Evolutionary conservation across 2,797 vertebrate species (phyloP).

Genomic region (Sylvia borin): DNA sequence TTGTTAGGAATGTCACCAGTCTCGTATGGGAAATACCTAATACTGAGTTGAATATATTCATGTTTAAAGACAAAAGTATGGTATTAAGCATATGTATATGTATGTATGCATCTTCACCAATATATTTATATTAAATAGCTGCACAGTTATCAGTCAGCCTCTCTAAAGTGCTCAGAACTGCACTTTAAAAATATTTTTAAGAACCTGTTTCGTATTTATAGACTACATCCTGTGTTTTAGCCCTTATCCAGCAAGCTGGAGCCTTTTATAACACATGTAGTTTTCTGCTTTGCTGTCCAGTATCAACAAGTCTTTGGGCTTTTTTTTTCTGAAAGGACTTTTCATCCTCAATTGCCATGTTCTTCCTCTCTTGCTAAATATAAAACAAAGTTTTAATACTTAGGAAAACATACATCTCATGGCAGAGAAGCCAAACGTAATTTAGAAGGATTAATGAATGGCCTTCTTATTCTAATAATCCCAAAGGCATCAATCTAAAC

Average conservation of each 20-base stretch:
- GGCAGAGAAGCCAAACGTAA: slow-evolving; percentile 33
- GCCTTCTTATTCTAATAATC: slow-evolving; percentile 13
- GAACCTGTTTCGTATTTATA: slow-evolving; percentile 29
- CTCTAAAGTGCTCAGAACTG: not conserved
- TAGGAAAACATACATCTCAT: slow-evolving; percentile 38
- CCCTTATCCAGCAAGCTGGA: not conserved
- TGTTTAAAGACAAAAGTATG: not conserved
- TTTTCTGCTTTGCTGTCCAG: not conserved
- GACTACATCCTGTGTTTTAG: slow-evolving; percentile 9
- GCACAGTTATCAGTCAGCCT: not conserved
- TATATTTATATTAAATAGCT: not conserved
- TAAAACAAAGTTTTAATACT: slow-evolving; percentile 31
- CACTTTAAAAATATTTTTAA: not conserved
- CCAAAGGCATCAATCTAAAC: slow-evolving; percentile 2
- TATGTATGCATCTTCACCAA: not conserved
- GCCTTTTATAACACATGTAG: not conserved
- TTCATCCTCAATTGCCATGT: not conserved
- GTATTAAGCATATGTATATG: not conserved
- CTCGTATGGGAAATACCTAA: not conserved
- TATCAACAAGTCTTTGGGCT: not conserved
- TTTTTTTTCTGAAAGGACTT: not conserved
- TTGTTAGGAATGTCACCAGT: not conserved
- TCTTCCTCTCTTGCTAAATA: not conserved
- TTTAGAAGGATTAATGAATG: not conserved
- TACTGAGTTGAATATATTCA: not conserved